Base-by-base conservation (phyloP, 2,888 invertebrate genomes). In the Gryllus longicercus region DNA sequence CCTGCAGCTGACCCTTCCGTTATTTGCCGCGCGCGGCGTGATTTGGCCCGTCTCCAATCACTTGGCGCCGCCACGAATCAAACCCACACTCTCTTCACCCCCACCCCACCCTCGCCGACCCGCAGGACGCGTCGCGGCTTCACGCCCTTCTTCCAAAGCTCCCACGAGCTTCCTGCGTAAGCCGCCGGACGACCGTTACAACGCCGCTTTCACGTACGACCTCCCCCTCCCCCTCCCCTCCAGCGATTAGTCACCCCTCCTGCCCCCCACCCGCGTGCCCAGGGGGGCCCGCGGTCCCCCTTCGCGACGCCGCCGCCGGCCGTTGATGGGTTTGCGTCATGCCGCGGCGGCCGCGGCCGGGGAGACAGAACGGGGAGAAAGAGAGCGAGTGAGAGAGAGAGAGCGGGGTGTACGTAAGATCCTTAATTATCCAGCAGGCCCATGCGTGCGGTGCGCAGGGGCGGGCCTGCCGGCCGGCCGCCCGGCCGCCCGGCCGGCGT, bases 281-380 rank as follows among this genome's bases (percentile, higher is more conserved):
- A 63, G 63, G 63, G 38, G 63, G 63, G 8, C 63, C 63, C 63
- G 14, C 10, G 63, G 63, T n/a, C n/a, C n/a, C n/a, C 16, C 63
- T 14, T 63, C 63, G n/a, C n/a, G 63, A 38, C 38, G 38, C 38
- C 25, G 25, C 25, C 25, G 38, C 38, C 38, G 38, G 38, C 38
- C 63, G 63, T 63, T 63, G 63, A 63, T 63, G 63, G 63, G 16
- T 63, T 63, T 63, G 63, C 63, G 63, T 63, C 63, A 63, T 63
- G 63, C 38, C 38, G 38, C 38, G 38, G 38, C 38, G 4, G 25
- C 25, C 25, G 25, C 25, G 38, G 38, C 38, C 38, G 38, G 5
- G 4, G 38, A 3, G 38, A 5, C 38, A 21, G 21, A 21, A 21
- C 38, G 63, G 63, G 63, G 63, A n/a, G n/a, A 18, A 3, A n/a